Evolutionary conservation across 1,140 invertebrate species (phyloP).

Genomic region (Drosophila murphyi): DNA sequence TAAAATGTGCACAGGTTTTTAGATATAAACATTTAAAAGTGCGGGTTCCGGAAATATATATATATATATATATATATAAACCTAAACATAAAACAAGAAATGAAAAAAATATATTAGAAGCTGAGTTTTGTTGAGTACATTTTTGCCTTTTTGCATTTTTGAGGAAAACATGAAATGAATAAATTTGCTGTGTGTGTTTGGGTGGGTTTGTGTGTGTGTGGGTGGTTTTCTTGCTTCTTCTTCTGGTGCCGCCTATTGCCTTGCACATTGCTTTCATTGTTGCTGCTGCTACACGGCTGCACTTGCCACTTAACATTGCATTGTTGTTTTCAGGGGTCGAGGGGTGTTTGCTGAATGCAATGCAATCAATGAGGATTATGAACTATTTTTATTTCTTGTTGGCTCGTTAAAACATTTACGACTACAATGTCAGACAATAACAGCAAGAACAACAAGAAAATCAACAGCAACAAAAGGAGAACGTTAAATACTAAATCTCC

Average conservation of each 20-base stretch:
- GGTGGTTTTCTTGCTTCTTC: constrained; percentile 5
- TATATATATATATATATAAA: too few species aligned
- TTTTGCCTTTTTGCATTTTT: too few species aligned
- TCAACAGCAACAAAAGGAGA: constrained; percentile 16
- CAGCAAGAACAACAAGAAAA: constrained; percentile 14
- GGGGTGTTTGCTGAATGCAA: constrained; percentile 5
- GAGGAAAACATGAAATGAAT: too few species aligned
- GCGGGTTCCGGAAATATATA: too few species aligned
- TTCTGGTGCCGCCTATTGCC: neutral
- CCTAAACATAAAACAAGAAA: too few species aligned
- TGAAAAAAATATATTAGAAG: too few species aligned
- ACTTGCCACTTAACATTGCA: constrained; percentile 40
- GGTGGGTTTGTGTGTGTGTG: constrained; percentile 5
- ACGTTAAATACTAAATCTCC: constrained; percentile 3
- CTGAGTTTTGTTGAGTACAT: too few species aligned
- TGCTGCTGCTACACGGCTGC: constrained; percentile 11
- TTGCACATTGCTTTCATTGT: constrained; percentile 19
- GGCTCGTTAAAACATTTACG: constrained; percentile 44
- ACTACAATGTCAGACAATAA: constrained; percentile 27
- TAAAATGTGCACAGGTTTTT: too few species aligned
- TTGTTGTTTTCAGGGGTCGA: constrained; percentile 19
- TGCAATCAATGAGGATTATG: constrained; percentile 74
- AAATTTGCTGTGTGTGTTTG: neutral
- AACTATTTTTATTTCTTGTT: constrained; percentile 65
- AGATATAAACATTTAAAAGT: too few species aligned